Conservation (phyloP, 2,888 invertebrate genomes). For the Anagyrus pseudococci region DNA sequence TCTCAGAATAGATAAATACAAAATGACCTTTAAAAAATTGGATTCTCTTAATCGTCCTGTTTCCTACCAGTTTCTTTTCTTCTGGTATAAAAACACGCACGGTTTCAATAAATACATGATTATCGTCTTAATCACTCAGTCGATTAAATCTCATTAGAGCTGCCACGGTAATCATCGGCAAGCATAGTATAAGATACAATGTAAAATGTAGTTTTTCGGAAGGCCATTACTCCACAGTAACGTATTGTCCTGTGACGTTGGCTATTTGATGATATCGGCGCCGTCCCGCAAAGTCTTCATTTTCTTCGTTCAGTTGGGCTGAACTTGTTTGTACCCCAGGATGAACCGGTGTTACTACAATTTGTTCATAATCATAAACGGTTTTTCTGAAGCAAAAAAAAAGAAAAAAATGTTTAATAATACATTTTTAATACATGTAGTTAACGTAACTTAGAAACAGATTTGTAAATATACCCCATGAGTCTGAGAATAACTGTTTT, state of each 20-base stretch:
- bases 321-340: slow-evolving; percentile 81
- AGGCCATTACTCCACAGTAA: slow-evolving; percentile 52
- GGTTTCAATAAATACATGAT: slow-evolving; percentile 14
- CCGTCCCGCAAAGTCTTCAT: slow-evolving; percentile 92
- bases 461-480: slow-evolving; percentile 72
- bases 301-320: slow-evolving; percentile 91
- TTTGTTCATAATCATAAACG: slow-evolving; percentile 82
- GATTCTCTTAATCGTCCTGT: neutral
- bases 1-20: slow-evolving; percentile 14
- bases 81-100: slow-evolving; percentile 15
- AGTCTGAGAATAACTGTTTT: slow-evolving; percentile 75
- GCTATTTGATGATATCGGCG: slow-evolving; percentile 93
- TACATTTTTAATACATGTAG: too few relatives aligned
- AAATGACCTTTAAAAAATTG: slow-evolving; percentile 10
- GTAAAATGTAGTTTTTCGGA: slow-evolving; percentile 5
- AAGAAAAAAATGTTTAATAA: slow-evolving; percentile 2
- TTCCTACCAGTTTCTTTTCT: neutral
- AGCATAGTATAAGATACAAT: neutral
- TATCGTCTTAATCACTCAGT: slow-evolving; percentile 15
- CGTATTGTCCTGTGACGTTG: slow-evolving; percentile 76
- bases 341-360: slow-evolving; percentile 84
- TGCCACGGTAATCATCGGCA: neutral
- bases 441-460: too few relatives aligned
- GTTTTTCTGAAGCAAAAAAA: slow-evolving; percentile 68
- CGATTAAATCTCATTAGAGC: slow-evolving; percentile 23